phyloP scores from a whole-genome alignment of 2,113 vertebrate species.

The Bufo gargarizans region DNA sequence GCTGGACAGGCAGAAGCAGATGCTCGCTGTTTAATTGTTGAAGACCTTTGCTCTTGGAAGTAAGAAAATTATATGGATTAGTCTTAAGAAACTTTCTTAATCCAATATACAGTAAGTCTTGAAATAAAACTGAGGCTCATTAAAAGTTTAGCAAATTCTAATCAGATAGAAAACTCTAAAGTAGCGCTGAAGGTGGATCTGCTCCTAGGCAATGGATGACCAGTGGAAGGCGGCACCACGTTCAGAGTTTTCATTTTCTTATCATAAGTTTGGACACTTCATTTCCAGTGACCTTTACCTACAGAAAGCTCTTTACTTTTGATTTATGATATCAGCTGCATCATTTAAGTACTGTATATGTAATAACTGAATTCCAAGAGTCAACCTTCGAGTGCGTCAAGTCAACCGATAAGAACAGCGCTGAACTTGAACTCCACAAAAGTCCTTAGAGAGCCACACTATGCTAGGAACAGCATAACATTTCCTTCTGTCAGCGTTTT shows the following conservation, averaged over 20 bases:
- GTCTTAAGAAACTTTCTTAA: not conserved
- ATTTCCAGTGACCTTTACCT: slow-evolving; percentile 17
- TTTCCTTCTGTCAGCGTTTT: not conserved
- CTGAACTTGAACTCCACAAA: not conserved
- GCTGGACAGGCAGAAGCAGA: too few relatives aligned
- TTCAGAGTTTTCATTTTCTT: slow-evolving; percentile 8
- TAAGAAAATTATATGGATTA: not conserved
- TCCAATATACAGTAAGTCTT: not conserved
- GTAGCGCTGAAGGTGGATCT: not conserved
- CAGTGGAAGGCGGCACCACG: not conserved
- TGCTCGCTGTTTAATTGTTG: not conserved
- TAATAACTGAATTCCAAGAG: not conserved
- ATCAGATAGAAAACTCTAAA: not conserved
- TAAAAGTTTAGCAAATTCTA: not conserved
- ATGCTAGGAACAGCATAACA: not conserved
- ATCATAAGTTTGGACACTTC: not conserved
- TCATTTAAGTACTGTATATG: not conserved
- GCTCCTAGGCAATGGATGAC: not conserved
- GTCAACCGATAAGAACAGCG: slow-evolving; percentile 2
- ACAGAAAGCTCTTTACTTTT: slow-evolving; percentile 26
- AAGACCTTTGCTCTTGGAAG: not conserved
- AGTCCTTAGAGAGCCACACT: not conserved
- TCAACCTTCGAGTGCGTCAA: not conserved
- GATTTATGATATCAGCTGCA: slow-evolving; percentile 13
- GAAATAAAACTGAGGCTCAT: not conserved